Conservation (phyloP, 2,797 vertebrate genomes). For the Chiroxiphia lanceolata region DNA sequence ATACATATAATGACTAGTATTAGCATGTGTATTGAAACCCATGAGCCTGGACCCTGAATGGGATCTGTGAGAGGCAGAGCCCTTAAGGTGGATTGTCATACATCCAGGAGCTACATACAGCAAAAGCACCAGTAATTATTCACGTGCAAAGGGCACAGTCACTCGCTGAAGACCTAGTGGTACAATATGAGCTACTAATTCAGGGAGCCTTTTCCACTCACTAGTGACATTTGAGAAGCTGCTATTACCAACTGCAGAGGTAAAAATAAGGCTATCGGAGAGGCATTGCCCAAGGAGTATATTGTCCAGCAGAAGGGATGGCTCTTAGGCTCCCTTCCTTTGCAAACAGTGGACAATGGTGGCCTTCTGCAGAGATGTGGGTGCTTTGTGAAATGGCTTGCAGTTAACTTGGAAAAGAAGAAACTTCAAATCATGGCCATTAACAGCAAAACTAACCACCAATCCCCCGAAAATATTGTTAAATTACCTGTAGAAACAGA, state of each 20-base stretch:
- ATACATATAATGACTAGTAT: not conserved
- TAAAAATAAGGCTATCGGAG: not conserved
- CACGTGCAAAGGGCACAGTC: not conserved
- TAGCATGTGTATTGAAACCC: not conserved
- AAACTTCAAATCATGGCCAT: not conserved
- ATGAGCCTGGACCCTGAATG: not conserved
- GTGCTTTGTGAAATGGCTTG: not conserved
- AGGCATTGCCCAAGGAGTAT: not conserved
- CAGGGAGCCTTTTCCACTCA: not conserved
- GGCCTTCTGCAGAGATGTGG: not conserved
- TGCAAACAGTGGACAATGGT: not conserved
- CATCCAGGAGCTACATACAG: not conserved
- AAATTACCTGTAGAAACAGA: not conserved
- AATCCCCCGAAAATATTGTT: not conserved
- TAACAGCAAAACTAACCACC: not conserved
- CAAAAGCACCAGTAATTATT: not conserved
- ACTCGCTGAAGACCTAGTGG: fast-evolving
- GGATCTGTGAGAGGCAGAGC: not conserved
- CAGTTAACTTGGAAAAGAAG: not conserved
- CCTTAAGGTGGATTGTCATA: not conserved
- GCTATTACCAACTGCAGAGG: not conserved
- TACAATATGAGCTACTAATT: not conserved
- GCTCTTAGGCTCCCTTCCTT: not conserved
- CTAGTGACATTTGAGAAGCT: not conserved
- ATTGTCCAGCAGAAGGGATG: not conserved